Percentiles rank a stretch among this genome's conserved stretches.
Conservation (phyloP, 2,797 vertebrate species). For the Halcyon badia region DNA sequence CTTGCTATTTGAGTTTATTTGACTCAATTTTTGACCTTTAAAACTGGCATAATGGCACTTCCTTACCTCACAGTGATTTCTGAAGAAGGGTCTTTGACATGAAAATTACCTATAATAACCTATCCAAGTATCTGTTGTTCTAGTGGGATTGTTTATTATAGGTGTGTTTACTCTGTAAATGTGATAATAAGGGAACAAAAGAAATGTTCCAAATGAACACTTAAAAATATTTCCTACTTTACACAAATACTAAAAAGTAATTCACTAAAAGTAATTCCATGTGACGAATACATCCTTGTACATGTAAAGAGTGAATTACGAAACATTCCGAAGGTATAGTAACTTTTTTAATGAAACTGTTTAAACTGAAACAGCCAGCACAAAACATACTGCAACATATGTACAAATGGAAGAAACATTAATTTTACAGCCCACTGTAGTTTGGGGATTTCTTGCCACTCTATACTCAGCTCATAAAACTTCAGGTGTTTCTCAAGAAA, state of each 20-base stretch:
- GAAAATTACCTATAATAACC: neutral
- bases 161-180: neutral
- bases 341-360: neutral
- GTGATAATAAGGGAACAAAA: neutral
- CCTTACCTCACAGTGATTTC: neutral
- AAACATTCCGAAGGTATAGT: neutral
- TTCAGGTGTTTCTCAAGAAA: slow-evolving; percentile 6
- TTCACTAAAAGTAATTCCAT: neutral
- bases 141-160: neutral
- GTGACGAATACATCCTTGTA: slow-evolving; percentile 23
- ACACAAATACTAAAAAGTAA: neutral
- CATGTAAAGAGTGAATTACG: neutral
- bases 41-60: neutral
- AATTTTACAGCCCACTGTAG: neutral
- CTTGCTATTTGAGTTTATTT: neutral
- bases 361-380: neutral
- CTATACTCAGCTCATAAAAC: neutral
- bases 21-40: neutral
- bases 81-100: neutral
- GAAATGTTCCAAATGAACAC: neutral
- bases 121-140: neutral
- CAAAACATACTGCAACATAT: neutral
- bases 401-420: slow-evolving; percentile 8
- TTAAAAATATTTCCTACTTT: neutral
- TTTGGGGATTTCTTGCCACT: neutral